Conservation (phyloP, 2,888 invertebrate species). For the Ophraella communa region DNA sequence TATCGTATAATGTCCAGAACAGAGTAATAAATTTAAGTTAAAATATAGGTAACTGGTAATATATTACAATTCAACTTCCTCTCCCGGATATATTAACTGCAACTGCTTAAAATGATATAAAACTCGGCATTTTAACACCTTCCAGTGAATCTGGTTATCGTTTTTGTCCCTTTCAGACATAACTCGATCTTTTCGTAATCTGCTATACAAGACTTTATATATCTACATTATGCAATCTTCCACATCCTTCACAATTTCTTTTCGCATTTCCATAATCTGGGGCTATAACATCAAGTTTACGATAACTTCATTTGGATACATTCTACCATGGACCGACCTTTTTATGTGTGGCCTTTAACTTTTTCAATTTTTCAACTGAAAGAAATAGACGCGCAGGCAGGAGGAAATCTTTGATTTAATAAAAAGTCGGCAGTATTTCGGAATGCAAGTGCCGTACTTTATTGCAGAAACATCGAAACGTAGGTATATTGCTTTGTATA, state of each 20-base stretch:
- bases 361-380: conserved; percentile 30
- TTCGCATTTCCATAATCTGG: conserved; percentile 25
- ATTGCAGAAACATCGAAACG: background rate
- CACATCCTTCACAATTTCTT: conserved; percentile 7
- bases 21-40: conserved; percentile 2
- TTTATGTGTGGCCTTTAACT: conserved; percentile 32
- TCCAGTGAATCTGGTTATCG: no score
- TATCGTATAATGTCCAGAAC: background rate
- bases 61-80: background rate
- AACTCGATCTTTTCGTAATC: background rate
- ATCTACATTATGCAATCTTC: background rate
- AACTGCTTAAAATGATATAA: background rate
- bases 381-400: conserved; percentile 15
- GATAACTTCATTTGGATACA: conserved; percentile 26
- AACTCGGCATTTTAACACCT: no score
- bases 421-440: conserved; percentile 30
- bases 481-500: background rate
- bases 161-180: background rate
- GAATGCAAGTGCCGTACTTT: conserved; percentile 6
- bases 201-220: background rate
- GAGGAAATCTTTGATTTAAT: conserved; percentile 31
- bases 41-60: conserved; percentile 1
- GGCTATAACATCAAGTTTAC: conserved; percentile 25
- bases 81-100: background rate
- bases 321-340: conserved; percentile 27